These are phyloP conservation scores for Sebastes aleutianus DNA, from an alignment of 2,797 vertebrate species.

Conservation along the genomic window DNA sequence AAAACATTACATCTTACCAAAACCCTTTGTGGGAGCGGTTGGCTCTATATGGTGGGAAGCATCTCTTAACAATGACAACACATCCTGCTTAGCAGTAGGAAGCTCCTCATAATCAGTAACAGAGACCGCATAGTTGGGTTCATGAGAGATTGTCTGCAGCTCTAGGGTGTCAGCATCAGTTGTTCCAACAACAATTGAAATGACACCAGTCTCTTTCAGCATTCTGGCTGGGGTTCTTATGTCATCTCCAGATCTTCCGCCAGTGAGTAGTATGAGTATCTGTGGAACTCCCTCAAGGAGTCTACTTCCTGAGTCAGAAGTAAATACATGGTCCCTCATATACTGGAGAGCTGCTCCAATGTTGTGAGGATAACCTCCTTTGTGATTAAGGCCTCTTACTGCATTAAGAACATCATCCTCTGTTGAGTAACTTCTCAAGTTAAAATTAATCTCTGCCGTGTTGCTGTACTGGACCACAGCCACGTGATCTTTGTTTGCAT, in stretches of 20 bases:
- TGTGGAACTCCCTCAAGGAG: constrained; percentile 75
- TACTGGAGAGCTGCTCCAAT: constrained; percentile 80
- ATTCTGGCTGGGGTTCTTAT: constrained; percentile 69
- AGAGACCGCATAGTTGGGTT: constrained; percentile 86
- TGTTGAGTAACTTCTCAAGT: constrained; percentile 69
- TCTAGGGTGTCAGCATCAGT: constrained; percentile 80
- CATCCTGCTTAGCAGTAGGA: constrained; percentile 59
- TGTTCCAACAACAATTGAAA: constrained; percentile 78
- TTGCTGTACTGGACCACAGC: constrained; percentile 81
- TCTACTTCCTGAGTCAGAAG: constrained; percentile 76
- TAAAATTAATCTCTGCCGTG: constrained; percentile 70
- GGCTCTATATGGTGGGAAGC: constrained; percentile 41
- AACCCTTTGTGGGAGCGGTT: constrained; percentile 37
- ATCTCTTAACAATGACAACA: constrained; percentile 72
- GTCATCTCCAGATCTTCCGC: constrained; percentile 81
- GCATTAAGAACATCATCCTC: constrained; percentile 66
- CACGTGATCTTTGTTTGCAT: constrained; percentile 65
- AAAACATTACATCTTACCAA: constrained; percentile 74
- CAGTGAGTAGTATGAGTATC: constrained; percentile 80
- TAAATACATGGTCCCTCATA: constrained; percentile 72
- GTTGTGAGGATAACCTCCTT: constrained; percentile 77
- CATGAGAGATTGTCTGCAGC: constrained; percentile 84
- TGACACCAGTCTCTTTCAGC: constrained; percentile 77
- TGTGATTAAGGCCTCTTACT: constrained; percentile 71
- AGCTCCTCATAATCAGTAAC: constrained; percentile 84